These are phyloP conservation scores for Apis dorsata DNA, from an alignment of 1,140 invertebrate species.

Conservation along the genomic window DNA sequence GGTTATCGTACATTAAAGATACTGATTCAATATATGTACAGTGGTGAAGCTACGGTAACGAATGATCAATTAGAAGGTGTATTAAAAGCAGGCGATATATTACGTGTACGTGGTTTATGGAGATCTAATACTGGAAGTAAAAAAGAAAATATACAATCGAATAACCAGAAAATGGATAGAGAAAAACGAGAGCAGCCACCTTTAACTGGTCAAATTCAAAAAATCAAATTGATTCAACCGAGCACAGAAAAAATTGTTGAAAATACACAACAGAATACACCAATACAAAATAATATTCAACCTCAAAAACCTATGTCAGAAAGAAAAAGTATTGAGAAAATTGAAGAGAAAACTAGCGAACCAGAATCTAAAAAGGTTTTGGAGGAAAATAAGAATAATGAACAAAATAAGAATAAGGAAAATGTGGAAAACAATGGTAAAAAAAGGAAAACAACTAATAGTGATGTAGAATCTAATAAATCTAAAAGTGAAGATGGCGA, in stretches of 20 bases:
- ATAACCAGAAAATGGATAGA: conserved; percentile 74
- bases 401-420: conserved; percentile 75
- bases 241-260: conserved; percentile 70
- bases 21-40: conserved; percentile 93
- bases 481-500: conserved; percentile 76
- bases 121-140: conserved; percentile 80
- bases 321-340: conserved; percentile 68
- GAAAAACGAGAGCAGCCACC: conserved; percentile 73
- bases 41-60: conserved; percentile 90
- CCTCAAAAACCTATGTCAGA: conserved; percentile 61
- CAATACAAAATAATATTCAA: conserved; percentile 53
- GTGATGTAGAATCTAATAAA: conserved; percentile 75
- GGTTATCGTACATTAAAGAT: conserved; percentile 89
- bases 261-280: conserved; percentile 55
- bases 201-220: conserved; percentile 75
- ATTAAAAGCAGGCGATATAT: conserved; percentile 87
- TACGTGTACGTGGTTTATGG: conserved; percentile 88
- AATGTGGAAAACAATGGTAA: conserved; percentile 73
- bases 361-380: conserved; percentile 62
- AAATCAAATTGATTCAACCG: conserved; percentile 77
- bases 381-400: conserved; percentile 71
- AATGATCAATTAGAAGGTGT: conserved; percentile 90
- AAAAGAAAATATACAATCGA: conserved; percentile 79
- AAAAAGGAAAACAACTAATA: conserved; percentile 70
- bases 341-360: conserved; percentile 67